Evolutionary conservation across 2,113 vertebrate species (phyloP).

Genomic region (Alces alces): DNA sequence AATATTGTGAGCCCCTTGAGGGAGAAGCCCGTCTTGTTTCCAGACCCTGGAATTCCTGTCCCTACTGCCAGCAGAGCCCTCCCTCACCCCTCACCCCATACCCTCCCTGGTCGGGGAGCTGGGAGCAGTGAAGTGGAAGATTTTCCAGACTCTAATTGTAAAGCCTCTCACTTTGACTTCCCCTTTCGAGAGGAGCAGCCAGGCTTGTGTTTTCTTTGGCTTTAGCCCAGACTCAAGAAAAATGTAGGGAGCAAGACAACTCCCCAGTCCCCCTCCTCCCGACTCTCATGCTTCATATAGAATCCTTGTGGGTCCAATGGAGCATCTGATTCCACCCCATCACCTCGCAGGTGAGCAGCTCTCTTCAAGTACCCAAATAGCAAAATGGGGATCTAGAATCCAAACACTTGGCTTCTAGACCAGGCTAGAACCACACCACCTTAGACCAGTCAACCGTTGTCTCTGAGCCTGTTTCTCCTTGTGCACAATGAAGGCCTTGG

Average conservation of each 20-base stretch:
- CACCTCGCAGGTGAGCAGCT: neutral
- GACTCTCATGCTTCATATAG: neutral
- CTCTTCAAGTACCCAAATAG: neutral
- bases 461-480: neutral
- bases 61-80: neutral
- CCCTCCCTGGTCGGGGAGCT: neutral
- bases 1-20: slow-evolving; percentile 69
- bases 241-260: slow-evolving; percentile 20
- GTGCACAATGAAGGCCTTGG: neutral
- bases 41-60: slow-evolving; percentile 36
- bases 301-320: neutral
- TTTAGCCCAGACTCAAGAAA: slow-evolving; percentile 43
- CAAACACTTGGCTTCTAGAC: neutral
- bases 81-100: neutral
- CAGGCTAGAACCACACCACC: neutral
- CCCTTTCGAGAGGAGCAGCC: neutral
- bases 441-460: neutral
- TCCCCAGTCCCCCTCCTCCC: neutral
- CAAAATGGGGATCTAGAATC: neutral
- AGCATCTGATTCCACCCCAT: neutral
- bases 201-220: slow-evolving; percentile 57
- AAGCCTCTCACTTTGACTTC: slow-evolving; percentile 53
- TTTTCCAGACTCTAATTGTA: slow-evolving; percentile 61
- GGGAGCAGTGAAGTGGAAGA: neutral
- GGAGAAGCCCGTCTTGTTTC: slow-evolving; percentile 46